Percentiles rank a stretch among this genome's conserved stretches.
Evolutionary conservation across 2,888 invertebrate genomes (phyloP).

Genomic region (Heterodera filipjevi): DNA sequence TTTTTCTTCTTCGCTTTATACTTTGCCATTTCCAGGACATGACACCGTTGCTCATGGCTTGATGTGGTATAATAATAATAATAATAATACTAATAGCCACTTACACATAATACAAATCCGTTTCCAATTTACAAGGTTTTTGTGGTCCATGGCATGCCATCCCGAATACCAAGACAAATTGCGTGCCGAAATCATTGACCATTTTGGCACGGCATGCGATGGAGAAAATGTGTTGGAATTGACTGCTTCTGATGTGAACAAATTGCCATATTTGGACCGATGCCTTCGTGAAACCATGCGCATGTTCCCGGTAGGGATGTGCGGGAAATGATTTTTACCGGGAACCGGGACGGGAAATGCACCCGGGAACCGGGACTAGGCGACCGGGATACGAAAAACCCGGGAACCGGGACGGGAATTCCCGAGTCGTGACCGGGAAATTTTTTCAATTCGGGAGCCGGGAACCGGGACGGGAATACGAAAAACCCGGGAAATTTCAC

Average conservation of each 20-base stretch:
- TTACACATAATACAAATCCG: no score
- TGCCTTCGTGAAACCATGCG: constrained; percentile 49
- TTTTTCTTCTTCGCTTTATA: no score
- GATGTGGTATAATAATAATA: constrained; percentile 33
- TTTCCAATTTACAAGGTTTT: background rate
- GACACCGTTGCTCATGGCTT: constrained; percentile 48
- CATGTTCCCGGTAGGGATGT: constrained; percentile 45
- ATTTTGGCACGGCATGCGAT: constrained; percentile 25
- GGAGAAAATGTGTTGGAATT: constrained; percentile 31
- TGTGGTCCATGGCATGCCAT: constrained; percentile 48
- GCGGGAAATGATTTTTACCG: background rate
- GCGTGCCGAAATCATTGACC: constrained; percentile 23
- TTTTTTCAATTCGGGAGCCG: no score
- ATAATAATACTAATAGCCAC: no score
- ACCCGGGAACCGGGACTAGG: no score
- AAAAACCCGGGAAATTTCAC: no score
- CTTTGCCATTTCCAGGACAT: constrained; percentile 34
- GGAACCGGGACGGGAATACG: no score
- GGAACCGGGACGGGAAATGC: no score
- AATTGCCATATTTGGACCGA: constrained; percentile 44
- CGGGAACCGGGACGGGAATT: no score
- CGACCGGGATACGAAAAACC: no score
- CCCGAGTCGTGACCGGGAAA: no score
- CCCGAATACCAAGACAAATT: constrained; percentile 56
- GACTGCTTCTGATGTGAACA: constrained; percentile 36